Conservation (phyloP, 2,797 vertebrate genomes). For the Basileuterus tristriatus region DNA sequence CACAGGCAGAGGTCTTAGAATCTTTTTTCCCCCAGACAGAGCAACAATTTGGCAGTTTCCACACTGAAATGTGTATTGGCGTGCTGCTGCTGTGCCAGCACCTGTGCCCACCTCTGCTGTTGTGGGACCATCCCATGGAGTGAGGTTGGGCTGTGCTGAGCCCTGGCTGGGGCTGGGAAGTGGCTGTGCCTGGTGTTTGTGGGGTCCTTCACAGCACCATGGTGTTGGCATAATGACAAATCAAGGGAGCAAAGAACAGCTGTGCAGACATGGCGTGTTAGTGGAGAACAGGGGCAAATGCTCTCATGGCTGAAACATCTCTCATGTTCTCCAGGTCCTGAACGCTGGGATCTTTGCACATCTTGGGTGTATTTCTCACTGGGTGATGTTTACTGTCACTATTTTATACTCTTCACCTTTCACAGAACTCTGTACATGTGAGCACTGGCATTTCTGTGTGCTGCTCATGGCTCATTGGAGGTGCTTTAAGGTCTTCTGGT, state of each 20-base stretch:
- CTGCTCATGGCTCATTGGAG: neutral
- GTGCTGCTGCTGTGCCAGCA: neutral
- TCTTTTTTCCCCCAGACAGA: neutral
- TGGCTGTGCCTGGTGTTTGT: neutral
- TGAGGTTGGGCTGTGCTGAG: neutral
- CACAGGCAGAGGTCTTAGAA: neutral
- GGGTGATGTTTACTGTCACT: neutral
- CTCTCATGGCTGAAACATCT: neutral
- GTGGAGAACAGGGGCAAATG: neutral
- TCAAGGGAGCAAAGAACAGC: neutral
- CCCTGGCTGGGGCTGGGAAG: rapidly evolving
- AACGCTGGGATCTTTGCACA: neutral
- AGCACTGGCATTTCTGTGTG: neutral
- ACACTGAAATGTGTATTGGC: rapidly evolving
- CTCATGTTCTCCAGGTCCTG: neutral
- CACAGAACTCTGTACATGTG: neutral
- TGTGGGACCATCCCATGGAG: neutral
- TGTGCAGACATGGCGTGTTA: rapidly evolving
- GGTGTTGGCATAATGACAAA: neutral
- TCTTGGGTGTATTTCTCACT: neutral
- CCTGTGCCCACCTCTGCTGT: neutral
- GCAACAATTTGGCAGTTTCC: neutral
- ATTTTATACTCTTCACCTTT: neutral
- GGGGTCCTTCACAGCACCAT: neutral
- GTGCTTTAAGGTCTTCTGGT: neutral